phyloP scores from a whole-genome alignment of 2,113 vertebrate genomes.

The Dicaeum eximium region DNA sequence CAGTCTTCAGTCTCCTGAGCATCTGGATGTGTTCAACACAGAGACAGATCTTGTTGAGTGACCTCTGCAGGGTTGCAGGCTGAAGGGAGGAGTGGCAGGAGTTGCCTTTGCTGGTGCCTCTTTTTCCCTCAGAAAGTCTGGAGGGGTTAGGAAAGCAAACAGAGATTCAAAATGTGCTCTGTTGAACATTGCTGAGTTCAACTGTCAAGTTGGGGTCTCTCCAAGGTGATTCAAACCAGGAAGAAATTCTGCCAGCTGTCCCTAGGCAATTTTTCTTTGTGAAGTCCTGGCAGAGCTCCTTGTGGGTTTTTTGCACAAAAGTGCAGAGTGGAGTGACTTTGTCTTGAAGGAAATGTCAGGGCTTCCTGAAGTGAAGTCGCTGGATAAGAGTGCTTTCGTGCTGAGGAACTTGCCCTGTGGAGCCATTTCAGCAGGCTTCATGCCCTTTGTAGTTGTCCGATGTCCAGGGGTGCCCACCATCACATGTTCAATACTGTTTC shows the following conservation, averaged over 20 bases:
- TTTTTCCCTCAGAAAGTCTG: neutral
- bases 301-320: neutral
- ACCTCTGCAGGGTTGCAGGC: neutral
- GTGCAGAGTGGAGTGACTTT: neutral
- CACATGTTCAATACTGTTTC: neutral
- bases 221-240: neutral
- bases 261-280: neutral
- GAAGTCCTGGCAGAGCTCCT: neutral
- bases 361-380: neutral
- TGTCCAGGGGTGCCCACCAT: neutral
- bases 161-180: neutral
- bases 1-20: neutral
- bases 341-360: neutral
- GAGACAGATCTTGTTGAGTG: neutral
- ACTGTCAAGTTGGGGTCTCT: neutral
- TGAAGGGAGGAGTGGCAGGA: neutral
- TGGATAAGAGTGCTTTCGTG: neutral
- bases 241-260: neutral
- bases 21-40: neutral
- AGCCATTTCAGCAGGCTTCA: neutral
- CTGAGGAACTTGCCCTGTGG: neutral
- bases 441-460: neutral
- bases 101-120: neutral
- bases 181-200: neutral
- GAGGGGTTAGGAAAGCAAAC: neutral